Percentiles rank a stretch among this genome's conserved stretches.
These are phyloP conservation scores for Tinamus major DNA, from an alignment of 2,797 vertebrate genomes.

Conservation along the genomic window DNA sequence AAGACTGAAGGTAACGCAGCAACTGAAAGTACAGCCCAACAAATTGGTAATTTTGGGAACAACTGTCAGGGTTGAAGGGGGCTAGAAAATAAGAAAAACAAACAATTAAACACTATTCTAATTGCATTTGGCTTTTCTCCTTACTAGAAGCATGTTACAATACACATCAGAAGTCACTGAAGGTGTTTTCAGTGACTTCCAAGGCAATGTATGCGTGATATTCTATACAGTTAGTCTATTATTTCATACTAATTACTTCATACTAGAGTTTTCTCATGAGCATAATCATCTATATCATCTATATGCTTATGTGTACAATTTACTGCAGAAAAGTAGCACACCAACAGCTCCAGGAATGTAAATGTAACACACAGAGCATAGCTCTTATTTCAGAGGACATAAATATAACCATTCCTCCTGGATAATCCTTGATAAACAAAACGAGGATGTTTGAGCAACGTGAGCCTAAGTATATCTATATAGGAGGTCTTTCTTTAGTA, in stretches of 20 bases:
- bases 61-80: neutral
- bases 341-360: neutral
- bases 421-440: constrained; percentile 53
- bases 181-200: neutral
- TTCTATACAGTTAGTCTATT: neutral
- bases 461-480: neutral
- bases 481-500: constrained; percentile 12
- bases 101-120: neutral
- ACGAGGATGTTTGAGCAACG: constrained; percentile 2
- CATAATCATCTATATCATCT: neutral
- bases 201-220: neutral
- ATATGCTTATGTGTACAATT: neutral
- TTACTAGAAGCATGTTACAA: neutral
- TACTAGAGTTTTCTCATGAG: neutral
- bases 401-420: constrained; percentile 37
- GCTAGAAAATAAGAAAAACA: neutral
- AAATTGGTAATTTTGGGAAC: neutral
- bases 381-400: neutral
- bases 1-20: neutral
- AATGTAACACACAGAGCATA: neutral
- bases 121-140: neutral
- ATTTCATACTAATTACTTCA: neutral
- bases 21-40: neutral
- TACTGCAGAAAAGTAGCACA: neutral
- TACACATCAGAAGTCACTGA: neutral